Conservation (phyloP, 2,888 invertebrate genomes). For the Agriopis aurantiaria region DNA sequence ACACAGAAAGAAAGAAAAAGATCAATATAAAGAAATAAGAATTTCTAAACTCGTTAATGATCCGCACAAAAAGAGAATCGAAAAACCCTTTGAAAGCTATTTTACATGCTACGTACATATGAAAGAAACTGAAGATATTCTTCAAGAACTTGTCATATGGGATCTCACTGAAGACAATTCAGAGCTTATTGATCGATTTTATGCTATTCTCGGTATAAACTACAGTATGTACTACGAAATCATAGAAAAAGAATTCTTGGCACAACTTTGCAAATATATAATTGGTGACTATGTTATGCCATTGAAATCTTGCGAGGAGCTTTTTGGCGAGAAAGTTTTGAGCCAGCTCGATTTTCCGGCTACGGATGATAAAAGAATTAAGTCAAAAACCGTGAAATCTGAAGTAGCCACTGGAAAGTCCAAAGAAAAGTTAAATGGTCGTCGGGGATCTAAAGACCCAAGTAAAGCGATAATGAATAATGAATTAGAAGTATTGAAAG, state of each 20-base stretch:
- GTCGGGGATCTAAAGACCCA: conserved; percentile 57
- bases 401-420: conserved; percentile 64
- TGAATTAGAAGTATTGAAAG: conserved; percentile 64
- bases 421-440: conserved; percentile 58
- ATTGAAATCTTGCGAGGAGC: conserved; percentile 62
- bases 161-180: conserved; percentile 75
- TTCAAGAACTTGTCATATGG: conserved; percentile 75
- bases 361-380: conserved; percentile 70
- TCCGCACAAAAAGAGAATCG: conserved; percentile 71
- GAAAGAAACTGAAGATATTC: conserved; percentile 73
- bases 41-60: conserved; percentile 83
- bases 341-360: conserved; percentile 69
- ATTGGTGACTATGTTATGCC: conserved; percentile 74
- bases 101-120: conserved; percentile 86
- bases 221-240: conserved; percentile 86
- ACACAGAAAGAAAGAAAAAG: conserved; percentile 70
- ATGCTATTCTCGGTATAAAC: conserved; percentile 85
- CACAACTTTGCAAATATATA: conserved; percentile 79
- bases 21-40: conserved; percentile 68
- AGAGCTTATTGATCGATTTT: conserved; percentile 86
- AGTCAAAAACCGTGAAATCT: conserved; percentile 72
- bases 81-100: conserved; percentile 80
- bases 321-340: conserved; percentile 77
- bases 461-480: conserved; percentile 58
- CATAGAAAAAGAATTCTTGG: conserved; percentile 84